phyloP scores from a whole-genome alignment of 2,888 invertebrate species.

The Mythimna vitellina region DNA sequence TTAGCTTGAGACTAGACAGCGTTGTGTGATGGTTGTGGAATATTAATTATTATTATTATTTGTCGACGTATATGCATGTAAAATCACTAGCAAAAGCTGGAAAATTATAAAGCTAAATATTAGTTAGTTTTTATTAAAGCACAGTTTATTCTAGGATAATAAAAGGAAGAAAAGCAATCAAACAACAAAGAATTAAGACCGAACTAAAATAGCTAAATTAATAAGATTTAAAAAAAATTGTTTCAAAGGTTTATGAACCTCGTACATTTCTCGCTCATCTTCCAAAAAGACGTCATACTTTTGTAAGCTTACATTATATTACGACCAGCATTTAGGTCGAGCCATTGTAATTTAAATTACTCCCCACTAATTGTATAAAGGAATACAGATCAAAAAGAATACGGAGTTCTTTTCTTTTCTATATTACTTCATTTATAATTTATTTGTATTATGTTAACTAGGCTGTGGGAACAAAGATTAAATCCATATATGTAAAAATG shows the following conservation, averaged over 20 bases:
- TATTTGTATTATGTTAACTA: not conserved
- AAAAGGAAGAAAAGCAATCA: too few relatives aligned
- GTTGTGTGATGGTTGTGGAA: too few relatives aligned
- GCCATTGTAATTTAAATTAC: conserved; percentile 46
- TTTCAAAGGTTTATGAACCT: not conserved
- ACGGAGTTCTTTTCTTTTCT: not conserved
- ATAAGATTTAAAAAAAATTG: not conserved
- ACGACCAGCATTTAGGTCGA: conserved; percentile 17
- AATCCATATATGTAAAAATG: too few relatives aligned
- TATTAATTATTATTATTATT: too few relatives aligned
- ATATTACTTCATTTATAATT: conserved; percentile 14
- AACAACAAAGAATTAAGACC: too few relatives aligned
- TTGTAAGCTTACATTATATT: conserved; percentile 10
- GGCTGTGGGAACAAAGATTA: not conserved
- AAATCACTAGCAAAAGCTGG: too few relatives aligned
- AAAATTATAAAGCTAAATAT: too few relatives aligned
- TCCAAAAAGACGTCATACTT: not conserved
- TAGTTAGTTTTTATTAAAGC: too few relatives aligned
- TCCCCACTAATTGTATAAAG: conserved; percentile 42
- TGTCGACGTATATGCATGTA: too few relatives aligned
- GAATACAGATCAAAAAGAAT: conserved; percentile 34
- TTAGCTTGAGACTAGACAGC: too few relatives aligned
- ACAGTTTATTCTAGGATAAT: too few relatives aligned
- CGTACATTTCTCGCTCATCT: conserved; percentile 30
- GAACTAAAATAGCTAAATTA: too few relatives aligned